Evolutionary conservation across 2,113 vertebrate genomes (phyloP), one percentile per base, ranked within the genome.

Genomic region (Pangasianodon gigas): DNA sequence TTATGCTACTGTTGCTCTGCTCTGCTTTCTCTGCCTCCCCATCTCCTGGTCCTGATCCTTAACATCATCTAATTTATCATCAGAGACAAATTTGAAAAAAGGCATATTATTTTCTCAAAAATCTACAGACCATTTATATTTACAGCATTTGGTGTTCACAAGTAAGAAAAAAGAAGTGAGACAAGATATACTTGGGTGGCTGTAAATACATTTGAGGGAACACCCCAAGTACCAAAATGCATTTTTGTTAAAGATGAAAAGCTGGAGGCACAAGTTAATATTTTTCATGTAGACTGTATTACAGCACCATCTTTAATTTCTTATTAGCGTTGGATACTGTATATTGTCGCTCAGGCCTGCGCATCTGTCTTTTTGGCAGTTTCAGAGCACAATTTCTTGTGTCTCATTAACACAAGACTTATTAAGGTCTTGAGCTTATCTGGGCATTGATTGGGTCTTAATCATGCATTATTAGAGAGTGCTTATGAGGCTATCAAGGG

Each of bases 361-460:
- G 67, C 91, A 96, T 96, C 94, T 90, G 92, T 96, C 95, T 95
- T 94, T 93, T 95, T 95, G 96, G 95, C 95, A 95, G 94, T 95
- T 95, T 93, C 94, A 93, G 94, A 95, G 93, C 94, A 94, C 75
- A 85, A 79, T 89, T 91, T 84, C 81, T 51, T 89, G 93, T 87
- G 93, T 92, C 94, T 95, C 93, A 94, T 96, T 96, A 95, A 94
- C 87, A 85, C 89, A 52, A 84, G 75, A 89, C 91, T 93, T 94
- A 95, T 93, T 93, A 93, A 94, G 91, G 90, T 92, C 93, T 93
- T 96, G 95, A 60, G 96, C 95, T 96, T 95, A 94, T 86, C 90
- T 84, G 44, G 87, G 83, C 93, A 90, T 92, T 91, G 92, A 95
- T 94, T 96, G 84, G 79, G 88, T 88, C 94, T 95, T 95, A 95